These are phyloP conservation scores for Excalfactoria chinensis DNA, from an alignment of 2,113 vertebrate species.

Conservation along the genomic window DNA sequence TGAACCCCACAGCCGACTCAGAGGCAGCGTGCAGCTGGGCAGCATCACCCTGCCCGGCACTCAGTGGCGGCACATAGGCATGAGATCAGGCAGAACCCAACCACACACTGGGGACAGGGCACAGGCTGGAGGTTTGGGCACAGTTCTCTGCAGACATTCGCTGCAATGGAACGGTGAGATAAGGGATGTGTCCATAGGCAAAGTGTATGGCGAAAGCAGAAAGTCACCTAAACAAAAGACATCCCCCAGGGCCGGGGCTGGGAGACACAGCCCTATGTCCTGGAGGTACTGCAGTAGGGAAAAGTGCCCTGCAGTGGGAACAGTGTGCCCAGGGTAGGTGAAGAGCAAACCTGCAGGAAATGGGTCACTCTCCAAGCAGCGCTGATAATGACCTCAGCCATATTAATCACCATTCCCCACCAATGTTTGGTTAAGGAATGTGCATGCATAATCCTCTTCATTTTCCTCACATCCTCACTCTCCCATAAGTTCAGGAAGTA, in stretches of 20 bases:
- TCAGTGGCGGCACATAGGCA: not conserved
- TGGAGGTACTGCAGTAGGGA: not conserved
- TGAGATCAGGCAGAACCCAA: slow-evolving; percentile 40
- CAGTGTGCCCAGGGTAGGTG: not conserved
- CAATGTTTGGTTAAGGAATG: slow-evolving; percentile 65
- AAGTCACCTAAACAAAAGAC: not conserved
- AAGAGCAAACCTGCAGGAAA: slow-evolving; percentile 45
- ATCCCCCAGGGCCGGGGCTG: not conserved
- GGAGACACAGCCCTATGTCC: not conserved
- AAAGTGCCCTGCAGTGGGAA: not conserved
- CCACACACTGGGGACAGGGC: not conserved
- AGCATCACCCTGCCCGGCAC: not conserved
- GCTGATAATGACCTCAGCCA: not conserved
- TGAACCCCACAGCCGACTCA: not conserved
- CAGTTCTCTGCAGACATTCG: not conserved
- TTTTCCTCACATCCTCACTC: slow-evolving; percentile 69
- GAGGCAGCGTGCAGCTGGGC: slow-evolving; percentile 7
- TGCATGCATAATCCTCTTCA: slow-evolving; percentile 64
- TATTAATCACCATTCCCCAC: slow-evolving; percentile 71
- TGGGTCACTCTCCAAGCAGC: not conserved
- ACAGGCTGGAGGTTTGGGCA: rapidly evolving
- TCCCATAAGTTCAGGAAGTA: slow-evolving; percentile 71
- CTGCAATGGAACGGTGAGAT: rapidly evolving
- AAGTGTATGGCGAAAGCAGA: rapidly evolving
- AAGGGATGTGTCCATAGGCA: rapidly evolving